Base-by-base conservation (phyloP, 1,140 invertebrate genomes). In the Drosophila simulans region DNA sequence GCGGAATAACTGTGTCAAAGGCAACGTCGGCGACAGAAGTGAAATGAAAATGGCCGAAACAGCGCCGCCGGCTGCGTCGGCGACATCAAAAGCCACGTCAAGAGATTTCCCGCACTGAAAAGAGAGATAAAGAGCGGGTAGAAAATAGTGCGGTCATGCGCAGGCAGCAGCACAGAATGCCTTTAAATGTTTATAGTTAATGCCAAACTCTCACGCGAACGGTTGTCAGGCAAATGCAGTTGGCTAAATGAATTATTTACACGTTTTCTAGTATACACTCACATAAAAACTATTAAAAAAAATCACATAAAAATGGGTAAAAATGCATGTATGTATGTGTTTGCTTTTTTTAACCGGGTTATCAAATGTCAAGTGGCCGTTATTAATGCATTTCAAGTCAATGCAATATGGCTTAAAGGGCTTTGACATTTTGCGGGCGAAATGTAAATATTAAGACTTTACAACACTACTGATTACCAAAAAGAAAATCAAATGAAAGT, bases 21-120 rank as follows among this genome's bases (percentile, higher is more conserved):
- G 83, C 83, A 88, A 79, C 70, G 72, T 63, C 57, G 71, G 77
- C 77, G 64, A 73, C 55, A 65, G 65, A 71, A 81, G 56, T 84
- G 75, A 79, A 83, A 79, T 83, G 75, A 84, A 84, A 84, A 84
- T 84, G 80, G 80, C 60, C 76, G 76, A 72, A 52, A 66, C 80
- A 82, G 69, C 74, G 79, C 69, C 42, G 69, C 80, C 74, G 74
- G 62, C 79, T 59, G 60, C 51, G 58, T 65, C 59, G 60, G 45
- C 49, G 60, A 62, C 56, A 53, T 81, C 77, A 69, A 77, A 59
- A 49, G 55, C 51, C 62, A 73, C 64, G 56, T 53, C 65, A 75
- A 69, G 46, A 60, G 59, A 43, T 40, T 40, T 48, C 25, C 56
- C 35, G 55, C 34, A 49, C 46, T 13, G 27, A 8, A 37, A 46